Evolutionary conservation across 2,113 vertebrate genomes (phyloP).

Genomic region (Proterorhinus semilunaris): DNA sequence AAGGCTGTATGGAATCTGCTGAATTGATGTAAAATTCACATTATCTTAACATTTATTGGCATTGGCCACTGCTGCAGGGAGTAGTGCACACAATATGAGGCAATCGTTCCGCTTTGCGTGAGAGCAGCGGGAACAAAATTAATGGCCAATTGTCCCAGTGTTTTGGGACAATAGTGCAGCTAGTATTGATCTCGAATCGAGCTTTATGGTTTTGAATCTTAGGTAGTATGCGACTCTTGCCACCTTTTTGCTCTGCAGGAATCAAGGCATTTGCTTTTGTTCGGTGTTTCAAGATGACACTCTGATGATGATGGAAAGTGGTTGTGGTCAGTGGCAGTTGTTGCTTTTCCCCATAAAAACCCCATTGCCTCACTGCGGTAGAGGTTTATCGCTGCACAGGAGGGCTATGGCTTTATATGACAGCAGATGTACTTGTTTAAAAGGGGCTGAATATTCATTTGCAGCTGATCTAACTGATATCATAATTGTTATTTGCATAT

Average conservation of each 20-base stretch:
- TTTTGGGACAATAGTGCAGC: neutral
- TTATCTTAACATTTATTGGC: too few species aligned
- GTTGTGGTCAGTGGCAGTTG: neutral
- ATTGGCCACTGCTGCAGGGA: too few species aligned
- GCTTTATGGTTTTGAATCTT: neutral
- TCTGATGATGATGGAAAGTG: neutral
- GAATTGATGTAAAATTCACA: too few species aligned
- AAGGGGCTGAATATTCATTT: neutral
- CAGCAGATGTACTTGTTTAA: neutral
- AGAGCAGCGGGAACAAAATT: neutral
- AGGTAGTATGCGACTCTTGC: neutral
- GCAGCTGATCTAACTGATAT: neutral
- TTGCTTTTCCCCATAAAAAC: neutral
- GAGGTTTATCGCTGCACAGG: neutral
- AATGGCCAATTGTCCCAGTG: neutral
- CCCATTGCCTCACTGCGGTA: neutral
- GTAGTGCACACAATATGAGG: too few species aligned
- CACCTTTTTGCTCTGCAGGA: too few species aligned
- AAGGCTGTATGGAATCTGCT: too few species aligned
- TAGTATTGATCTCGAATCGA: neutral
- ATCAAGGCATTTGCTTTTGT: too few species aligned
- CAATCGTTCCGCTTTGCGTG: too few species aligned
- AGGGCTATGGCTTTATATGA: neutral
- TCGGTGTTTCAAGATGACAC: neutral
- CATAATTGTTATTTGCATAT: neutral